A percentile compares a stretch with the other conserved stretches of the same genome.
These are phyloP conservation scores for Parazoanthus atlanticus DNA, from an alignment of 92 coral and sea anemone genomes.

Conservation along the genomic window DNA sequence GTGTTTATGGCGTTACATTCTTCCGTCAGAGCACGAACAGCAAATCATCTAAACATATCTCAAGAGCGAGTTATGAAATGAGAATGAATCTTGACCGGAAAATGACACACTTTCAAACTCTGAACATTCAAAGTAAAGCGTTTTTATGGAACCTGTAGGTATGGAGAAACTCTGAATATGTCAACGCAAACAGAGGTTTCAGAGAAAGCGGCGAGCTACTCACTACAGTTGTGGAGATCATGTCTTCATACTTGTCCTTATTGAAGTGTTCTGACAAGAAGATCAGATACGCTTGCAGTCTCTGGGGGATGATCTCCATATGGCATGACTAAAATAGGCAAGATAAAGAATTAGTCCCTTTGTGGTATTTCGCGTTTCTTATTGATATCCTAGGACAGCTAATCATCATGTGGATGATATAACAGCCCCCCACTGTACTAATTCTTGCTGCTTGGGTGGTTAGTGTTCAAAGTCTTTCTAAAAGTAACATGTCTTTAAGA, in stretches of 20 bases:
- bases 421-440: neutral
- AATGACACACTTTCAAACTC: neutral
- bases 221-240: slow-evolving; percentile 79
- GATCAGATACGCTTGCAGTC: slow-evolving; percentile 88
- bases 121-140: neutral
- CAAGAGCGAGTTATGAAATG: no score
- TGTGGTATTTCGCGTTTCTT: neutral
- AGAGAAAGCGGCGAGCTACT: slow-evolving; percentile 4
- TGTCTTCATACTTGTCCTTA: slow-evolving; percentile 69
- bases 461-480: no score
- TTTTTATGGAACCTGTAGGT: neutral
- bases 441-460: no score
- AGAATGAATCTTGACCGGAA: no score
- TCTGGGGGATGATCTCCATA: slow-evolving; percentile 83
- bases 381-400: neutral
- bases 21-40: no score
- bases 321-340: slow-evolving; percentile 73
- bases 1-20: no score
- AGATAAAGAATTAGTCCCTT: neutral
- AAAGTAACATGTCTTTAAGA: no score
- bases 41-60: no score
- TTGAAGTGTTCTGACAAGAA: slow-evolving; percentile 82
- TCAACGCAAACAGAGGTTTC: neutral
- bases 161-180: neutral
- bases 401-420: no score